Percentiles rank a stretch among this genome's conserved stretches.
Evolutionary conservation across 2,888 invertebrate genomes (phyloP).

Genomic region (Strigamia crassipes): DNA sequence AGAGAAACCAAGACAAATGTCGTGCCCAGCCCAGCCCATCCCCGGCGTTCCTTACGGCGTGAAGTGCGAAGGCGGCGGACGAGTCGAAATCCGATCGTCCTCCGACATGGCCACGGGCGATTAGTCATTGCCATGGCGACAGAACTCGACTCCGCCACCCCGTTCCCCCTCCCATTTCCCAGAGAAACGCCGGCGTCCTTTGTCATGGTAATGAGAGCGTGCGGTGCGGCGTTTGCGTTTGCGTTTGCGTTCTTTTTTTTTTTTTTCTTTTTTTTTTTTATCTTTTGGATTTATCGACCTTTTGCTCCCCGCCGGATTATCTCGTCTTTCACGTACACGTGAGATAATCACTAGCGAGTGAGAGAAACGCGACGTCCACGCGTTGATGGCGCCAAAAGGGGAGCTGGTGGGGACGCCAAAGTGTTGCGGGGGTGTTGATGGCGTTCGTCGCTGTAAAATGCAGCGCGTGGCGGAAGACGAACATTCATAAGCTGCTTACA

Average conservation of each 20-base stretch:
- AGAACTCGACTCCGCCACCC: conserved; percentile 8
- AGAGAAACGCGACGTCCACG: conserved; percentile 2
- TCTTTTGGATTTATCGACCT: conserved; percentile 22
- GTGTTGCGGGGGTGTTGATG: conserved; percentile 33
- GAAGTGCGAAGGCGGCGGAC: conserved; percentile 15
- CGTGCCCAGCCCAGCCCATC: conserved; percentile 27
- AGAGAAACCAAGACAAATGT: conserved; percentile 27
- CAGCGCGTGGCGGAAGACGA: conserved; percentile 25
- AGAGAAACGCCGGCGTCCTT: conserved; percentile 21
- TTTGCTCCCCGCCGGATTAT: conserved; percentile 26
- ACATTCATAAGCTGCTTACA: conserved; percentile 35
- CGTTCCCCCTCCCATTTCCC: neutral
- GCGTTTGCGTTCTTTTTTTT: neutral
- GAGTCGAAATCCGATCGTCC: conserved; percentile 30
- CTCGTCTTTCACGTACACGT: conserved; percentile 30
- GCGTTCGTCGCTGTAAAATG: conserved; percentile 34
- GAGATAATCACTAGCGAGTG: conserved; percentile 10
- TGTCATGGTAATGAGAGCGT: conserved; percentile 27
- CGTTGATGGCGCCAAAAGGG: conserved; percentile 18
- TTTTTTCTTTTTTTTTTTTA: neutral
- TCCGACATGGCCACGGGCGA: conserved; percentile 32
- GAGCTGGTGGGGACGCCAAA: neutral
- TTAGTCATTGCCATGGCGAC: conserved; percentile 18
- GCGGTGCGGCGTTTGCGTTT: conserved; percentile 15
- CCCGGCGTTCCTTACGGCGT: conserved; percentile 20